phyloP scores from a whole-genome alignment of 1,140 invertebrate genomes.

The Ruditapes philippinarum region DNA sequence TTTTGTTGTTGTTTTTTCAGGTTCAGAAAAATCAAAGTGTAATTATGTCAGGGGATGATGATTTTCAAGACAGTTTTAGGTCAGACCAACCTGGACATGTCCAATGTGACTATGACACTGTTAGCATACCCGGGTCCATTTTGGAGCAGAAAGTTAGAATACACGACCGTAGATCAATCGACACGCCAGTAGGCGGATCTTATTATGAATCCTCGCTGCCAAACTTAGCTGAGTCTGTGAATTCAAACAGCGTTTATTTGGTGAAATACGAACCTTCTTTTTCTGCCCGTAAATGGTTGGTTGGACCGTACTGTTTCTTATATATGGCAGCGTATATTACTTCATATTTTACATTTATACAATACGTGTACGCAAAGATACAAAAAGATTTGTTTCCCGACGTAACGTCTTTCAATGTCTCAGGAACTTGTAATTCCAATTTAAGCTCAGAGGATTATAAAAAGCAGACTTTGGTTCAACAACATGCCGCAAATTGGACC shows the following conservation, averaged over 20 bases:
- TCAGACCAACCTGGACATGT: background rate
- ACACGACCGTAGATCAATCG: background rate
- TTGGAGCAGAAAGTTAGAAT: background rate
- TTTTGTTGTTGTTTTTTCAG: too few relatives aligned
- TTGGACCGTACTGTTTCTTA: conserved; percentile 46
- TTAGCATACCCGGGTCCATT: conserved; percentile 10
- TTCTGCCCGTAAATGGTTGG: conserved; percentile 32
- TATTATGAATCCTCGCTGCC: conserved; percentile 15
- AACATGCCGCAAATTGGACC: conserved; percentile 34
- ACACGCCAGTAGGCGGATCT: background rate
- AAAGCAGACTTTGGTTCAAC: conserved; percentile 36
- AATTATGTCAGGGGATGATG: too few relatives aligned
- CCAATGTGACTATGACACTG: conserved; percentile 37
- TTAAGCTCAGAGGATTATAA: conserved; percentile 14
- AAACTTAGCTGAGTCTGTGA: conserved; percentile 32
- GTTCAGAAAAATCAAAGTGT: too few relatives aligned
- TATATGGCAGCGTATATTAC: conserved; percentile 48
- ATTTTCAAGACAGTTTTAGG: background rate
- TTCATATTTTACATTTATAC: conserved; percentile 16
- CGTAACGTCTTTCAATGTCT: conserved; percentile 14
- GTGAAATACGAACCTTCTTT: conserved; percentile 4
- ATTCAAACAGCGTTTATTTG: conserved; percentile 31
- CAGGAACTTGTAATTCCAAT: conserved; percentile 24
- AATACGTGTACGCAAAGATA: conserved; percentile 38
- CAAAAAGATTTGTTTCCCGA: conserved; percentile 47